Base-by-base conservation (phyloP, 2,888 invertebrate genomes). In the Tromatobia lineatoria region DNA sequence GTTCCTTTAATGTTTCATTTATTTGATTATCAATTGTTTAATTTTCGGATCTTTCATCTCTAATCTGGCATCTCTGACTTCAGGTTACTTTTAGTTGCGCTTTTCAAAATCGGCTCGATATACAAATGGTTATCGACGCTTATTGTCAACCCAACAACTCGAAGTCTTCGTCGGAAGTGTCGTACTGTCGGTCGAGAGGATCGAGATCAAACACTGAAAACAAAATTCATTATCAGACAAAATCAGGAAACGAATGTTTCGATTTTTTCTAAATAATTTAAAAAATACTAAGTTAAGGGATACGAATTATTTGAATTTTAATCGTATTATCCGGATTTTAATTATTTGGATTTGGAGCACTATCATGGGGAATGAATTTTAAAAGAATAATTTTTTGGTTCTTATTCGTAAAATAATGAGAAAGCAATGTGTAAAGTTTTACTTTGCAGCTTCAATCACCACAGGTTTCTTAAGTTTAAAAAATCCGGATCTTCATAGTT, bases 131-230 rank as follows among this genome's bases (percentile, higher is more conserved):
- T 18, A 45, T 69, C 57, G 20, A 13, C 34, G 52, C 47, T 42
- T 15, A 45, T 70, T 23, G 85, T 94, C 94, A 95, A 95, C 96
- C 97, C 92, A 97, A 95, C 90, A 97, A 96, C 94, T 97, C 97
- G 92, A 97, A 97, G 91, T 97, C 97, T 88, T 97, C 97, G 90
- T 97, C 97, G 2, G 97, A 97, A 89, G 97, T 96, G 90, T 96
- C 96, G 88, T 95, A 95, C 86, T 95, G 95, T 90, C 95, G 94
- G 85, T 95, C 95, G 64, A 95, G 94, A 84, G 95, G 95, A 93
- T 96, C 96, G 88, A 95, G 95, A 92, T 95, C 96, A 95, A 95
- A 83, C 95, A 95, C 93, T 93, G 85, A 57, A 90, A 92, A 88
- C 87, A 87, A 86, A 82, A 84, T 67, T 38, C 10, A 75, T 77